Base-by-base conservation (phyloP, 2,113 vertebrate species). In the Spizaetus ornatus region DNA sequence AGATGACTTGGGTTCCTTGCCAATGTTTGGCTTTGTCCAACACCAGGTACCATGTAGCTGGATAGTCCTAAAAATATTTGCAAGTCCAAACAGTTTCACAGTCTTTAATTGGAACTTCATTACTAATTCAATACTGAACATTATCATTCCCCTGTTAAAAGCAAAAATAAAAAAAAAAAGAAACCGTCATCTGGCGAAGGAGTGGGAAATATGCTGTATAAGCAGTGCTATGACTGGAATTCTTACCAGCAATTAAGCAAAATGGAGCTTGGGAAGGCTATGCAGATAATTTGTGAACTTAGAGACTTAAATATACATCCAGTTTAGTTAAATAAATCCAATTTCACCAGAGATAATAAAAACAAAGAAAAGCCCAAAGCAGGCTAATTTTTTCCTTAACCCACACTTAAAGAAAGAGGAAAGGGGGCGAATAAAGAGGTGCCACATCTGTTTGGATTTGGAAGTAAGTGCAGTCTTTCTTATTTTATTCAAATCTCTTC, bases 281-380 rank as follows among this genome's bases (percentile, higher is more conserved):
- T 5, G 4, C 0, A 12, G 59, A 29, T 77, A 66, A 86, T 58
- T 83, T 5, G n/a, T 95, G 79, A 92, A 69, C 7, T n/a, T 22
- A 12, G 80, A 62, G 26, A 70, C 58, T 65, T 88, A 92, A 86
- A 92, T 78, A 86, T 59, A 53, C 50, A 86, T 6, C 16, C 27
- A 78, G 42, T 43, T 86, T 88, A 92, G 63, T 88, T 94, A 91
- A 96, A 94, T 77, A 86, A 95, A 87, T 76, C 31, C 6, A 67
- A 6, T 79, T 91, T 71, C 38, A 56, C 31, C 16, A 82, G 55
- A 74, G 72, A 67, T 34, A 40, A 67, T 59, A 84, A 93, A 94
- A 83, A 2, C 11, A 83, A 73, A 88, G 58, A 77, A 83, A 87
- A 84, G 63, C 34, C 26, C 52, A 52, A 74, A 74, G 55, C 50